A percentile compares a stretch with the other conserved stretches of the same genome.
Evolutionary conservation across 2,797 vertebrate species (phyloP).

Genomic region (Cirrhinus mrigala): DNA sequence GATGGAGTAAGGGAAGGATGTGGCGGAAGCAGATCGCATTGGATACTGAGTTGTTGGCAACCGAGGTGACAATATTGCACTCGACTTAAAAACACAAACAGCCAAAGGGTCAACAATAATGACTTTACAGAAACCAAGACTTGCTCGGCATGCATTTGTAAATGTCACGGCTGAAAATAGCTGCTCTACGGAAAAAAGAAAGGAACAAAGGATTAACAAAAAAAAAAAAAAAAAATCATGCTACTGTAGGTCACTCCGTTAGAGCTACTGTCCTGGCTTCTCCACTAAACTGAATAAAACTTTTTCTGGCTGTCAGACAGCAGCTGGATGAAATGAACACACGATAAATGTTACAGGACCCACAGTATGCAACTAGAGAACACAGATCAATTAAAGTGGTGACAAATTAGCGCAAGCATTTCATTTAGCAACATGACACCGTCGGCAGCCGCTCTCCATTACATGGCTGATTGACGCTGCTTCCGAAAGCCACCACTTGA

Average conservation of each 20-base stretch:
- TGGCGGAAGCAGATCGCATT: slow-evolving; percentile 9
- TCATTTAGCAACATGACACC: slow-evolving; percentile 72
- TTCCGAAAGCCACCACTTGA: slow-evolving; percentile 59
- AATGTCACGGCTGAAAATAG: slow-evolving; percentile 64
- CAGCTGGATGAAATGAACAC: slow-evolving; percentile 53
- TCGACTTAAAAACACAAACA: slow-evolving; percentile 55
- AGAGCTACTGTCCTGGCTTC: slow-evolving; percentile 43
- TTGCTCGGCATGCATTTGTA: slow-evolving; percentile 65
- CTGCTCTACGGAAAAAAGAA: slow-evolving; percentile 47
- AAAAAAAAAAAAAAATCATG: slow-evolving; percentile 54
- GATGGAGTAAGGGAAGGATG: slow-evolving; percentile 14
- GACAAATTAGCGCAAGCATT: slow-evolving; percentile 69
- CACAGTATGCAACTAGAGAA: slow-evolving; percentile 60
- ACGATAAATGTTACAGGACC: slow-evolving; percentile 56
- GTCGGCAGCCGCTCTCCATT: slow-evolving; percentile 58
- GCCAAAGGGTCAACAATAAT: slow-evolving; percentile 60
- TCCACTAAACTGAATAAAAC: slow-evolving; percentile 49
- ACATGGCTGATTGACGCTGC: slow-evolving; percentile 64
- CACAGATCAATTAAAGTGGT: slow-evolving; percentile 69
- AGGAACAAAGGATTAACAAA: slow-evolving; percentile 52
- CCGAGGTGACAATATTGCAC: slow-evolving; percentile 37
- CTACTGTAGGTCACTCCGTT: slow-evolving; percentile 42
- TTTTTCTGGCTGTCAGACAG: slow-evolving; percentile 58
- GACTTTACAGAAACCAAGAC: slow-evolving; percentile 61
- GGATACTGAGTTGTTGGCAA: slow-evolving; percentile 43